Evolutionary conservation across 2,888 invertebrate genomes (phyloP).

Genomic region (Ornithoptera alexandrae): DNA sequence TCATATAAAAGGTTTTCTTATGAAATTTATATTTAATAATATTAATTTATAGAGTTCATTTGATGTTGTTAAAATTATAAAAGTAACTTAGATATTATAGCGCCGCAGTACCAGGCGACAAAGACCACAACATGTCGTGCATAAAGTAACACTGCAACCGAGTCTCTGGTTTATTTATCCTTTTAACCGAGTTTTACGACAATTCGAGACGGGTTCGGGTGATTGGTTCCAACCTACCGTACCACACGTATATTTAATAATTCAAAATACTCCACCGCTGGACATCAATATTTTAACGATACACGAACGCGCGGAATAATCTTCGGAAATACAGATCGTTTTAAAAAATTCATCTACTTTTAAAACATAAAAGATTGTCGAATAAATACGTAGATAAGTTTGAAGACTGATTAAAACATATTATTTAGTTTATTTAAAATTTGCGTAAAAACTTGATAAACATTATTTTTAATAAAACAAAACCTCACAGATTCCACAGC

Average conservation of each 20-base stretch:
- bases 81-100: background rate
- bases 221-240: slow-evolving; percentile 16
- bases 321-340: background rate
- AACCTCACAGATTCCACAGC: no score
- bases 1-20: background rate
- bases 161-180: slow-evolving; percentile 17
- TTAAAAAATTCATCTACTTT: background rate
- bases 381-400: background rate
- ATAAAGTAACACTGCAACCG: slow-evolving; percentile 1
- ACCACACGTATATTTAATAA: slow-evolving; percentile 13
- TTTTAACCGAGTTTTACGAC: slow-evolving; percentile 11
- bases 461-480: no score
- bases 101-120: background rate
- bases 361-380: background rate
- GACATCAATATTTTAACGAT: background rate
- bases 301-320: background rate
- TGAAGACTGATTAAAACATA: no score
- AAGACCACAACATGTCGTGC: background rate
- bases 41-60: background rate
- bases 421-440: no score
- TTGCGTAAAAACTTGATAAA: no score
- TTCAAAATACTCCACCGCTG: slow-evolving; percentile 8
- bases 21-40: background rate
- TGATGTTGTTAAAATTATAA: background rate
- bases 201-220: slow-evolving; percentile 18